These are phyloP conservation scores for Drosophila rufa DNA, from an alignment of 1,140 invertebrate genomes.

Conservation along the genomic window DNA sequence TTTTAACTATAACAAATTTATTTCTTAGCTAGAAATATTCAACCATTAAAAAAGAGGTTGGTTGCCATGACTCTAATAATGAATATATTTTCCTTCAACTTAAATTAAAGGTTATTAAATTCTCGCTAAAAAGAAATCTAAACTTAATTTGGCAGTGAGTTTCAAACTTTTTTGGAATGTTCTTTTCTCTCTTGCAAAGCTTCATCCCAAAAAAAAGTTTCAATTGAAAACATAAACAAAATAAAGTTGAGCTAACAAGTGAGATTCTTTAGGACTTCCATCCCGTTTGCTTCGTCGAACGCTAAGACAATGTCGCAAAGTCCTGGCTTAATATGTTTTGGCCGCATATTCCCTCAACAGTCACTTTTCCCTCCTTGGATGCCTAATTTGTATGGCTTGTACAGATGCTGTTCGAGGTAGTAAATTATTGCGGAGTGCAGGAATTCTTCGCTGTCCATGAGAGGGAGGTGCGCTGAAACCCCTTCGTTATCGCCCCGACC, in stretches of 20 bases:
- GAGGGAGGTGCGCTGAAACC: neutral
- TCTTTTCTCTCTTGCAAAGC: neutral
- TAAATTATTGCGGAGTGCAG: conserved; percentile 61
- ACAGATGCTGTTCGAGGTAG: conserved; percentile 53
- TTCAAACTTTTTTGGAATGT: neutral
- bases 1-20: neutral
- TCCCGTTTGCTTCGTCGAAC: conserved; percentile 12
- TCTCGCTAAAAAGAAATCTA: neutral
- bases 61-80: neutral
- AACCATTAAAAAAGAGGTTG: too few species aligned
- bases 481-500: conserved; percentile 45
- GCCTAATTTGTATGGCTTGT: conserved; percentile 53
- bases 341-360: neutral
- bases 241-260: conserved; percentile 28
- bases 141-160: neutral
- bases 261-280: conserved; percentile 7
- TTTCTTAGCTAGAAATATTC: neutral
- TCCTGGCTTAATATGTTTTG: conserved; percentile 14
- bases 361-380: neutral
- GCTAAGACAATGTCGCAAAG: conserved; percentile 38
- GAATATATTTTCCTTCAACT: neutral
- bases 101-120: conserved; percentile 3
- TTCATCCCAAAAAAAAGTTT: conserved; percentile 26
- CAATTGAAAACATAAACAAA: conserved; percentile 42
- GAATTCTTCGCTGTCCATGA: conserved; percentile 25